phyloP scores from a whole-genome alignment of 2,113 vertebrate species.

The Corythoichthys intestinalis region DNA sequence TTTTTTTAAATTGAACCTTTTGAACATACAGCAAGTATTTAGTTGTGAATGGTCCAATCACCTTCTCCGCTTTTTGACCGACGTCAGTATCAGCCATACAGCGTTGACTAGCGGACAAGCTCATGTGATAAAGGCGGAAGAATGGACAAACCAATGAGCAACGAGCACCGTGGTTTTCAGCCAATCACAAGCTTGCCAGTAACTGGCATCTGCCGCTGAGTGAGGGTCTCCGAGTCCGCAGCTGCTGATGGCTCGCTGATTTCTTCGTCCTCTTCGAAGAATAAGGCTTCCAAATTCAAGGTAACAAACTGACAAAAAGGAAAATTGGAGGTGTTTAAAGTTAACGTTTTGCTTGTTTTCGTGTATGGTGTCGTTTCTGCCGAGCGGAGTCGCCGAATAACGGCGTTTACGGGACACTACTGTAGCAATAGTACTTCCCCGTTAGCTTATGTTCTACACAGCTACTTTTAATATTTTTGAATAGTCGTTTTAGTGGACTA shows the following conservation, averaged over 20 bases:
- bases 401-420: background rate
- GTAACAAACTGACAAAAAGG: constrained; percentile 44
- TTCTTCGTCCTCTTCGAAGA: constrained; percentile 10
- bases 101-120: rapidly evolving
- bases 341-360: background rate
- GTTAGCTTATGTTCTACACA: background rate
- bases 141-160: constrained; percentile 41
- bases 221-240: constrained; percentile 15
- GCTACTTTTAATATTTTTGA: background rate
- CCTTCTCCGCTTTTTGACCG: constrained; percentile 17
- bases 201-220: constrained; percentile 1
- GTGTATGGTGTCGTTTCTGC: background rate
- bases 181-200: constrained; percentile 53
- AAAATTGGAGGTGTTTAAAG: background rate
- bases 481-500: background rate
- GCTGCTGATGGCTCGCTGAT: background rate
- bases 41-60: background rate
- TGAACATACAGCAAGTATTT: background rate
- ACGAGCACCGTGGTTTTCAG: background rate
- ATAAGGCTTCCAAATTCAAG: constrained; percentile 23
- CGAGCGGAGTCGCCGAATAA: constrained; percentile 16
- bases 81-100: constrained; percentile 26
- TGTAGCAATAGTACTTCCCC: background rate
- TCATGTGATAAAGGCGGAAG: constrained; percentile 15
- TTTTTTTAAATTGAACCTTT: background rate